Base-by-base conservation (phyloP, 2,113 vertebrate genomes). In the Pandion haliaetus region DNA sequence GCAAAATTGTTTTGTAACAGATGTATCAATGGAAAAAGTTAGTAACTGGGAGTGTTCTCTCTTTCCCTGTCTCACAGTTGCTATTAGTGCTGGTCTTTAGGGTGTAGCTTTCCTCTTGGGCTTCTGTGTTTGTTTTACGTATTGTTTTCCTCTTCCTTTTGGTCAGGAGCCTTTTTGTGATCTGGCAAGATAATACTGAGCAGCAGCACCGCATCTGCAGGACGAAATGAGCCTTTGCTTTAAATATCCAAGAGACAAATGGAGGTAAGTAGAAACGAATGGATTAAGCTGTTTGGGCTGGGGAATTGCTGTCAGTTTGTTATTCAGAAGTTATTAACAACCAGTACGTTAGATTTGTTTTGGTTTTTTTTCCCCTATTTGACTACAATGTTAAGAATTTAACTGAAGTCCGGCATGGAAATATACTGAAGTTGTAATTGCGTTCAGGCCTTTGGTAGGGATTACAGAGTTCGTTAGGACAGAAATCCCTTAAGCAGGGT, bases 101-200 rank as follows among this genome's bases (percentile, higher is more conserved):
- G 97, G 97, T 96, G 96, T 97, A 96, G 92, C 86, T 97, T 97
- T 97, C 97, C 97, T 98, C 97, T 78, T 72, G 97, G 97, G 97
- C 92, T 97, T 58, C 92, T 87, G 86, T 96, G 96, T 97, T 97
- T 97, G 97, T 94, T 95, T 87, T 97, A 87, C 86, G 42, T 94
- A 70, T 47, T 96, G 95, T 95, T 96, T 97, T 97, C 96, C 96
- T 95, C 86, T 97, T 96, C 92, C 95, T 88, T 95, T 89, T 77
- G 71, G 50, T 90, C 93, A 83, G 96, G 62, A 95, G 55, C 70
- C 69, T 77, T 96, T 95, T 95, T 95, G 93, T 90, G 82, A 95
- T 71, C 94, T 69, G 55, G 89, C 91, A 90, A 91, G 91, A 91
- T 47, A 88, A 57, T 20, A 26, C 84, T 7, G 79, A 95, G 91